Evolutionary conservation across 2,888 invertebrate species (phyloP).

Genomic region (Lasioglossum calceatum): DNA sequence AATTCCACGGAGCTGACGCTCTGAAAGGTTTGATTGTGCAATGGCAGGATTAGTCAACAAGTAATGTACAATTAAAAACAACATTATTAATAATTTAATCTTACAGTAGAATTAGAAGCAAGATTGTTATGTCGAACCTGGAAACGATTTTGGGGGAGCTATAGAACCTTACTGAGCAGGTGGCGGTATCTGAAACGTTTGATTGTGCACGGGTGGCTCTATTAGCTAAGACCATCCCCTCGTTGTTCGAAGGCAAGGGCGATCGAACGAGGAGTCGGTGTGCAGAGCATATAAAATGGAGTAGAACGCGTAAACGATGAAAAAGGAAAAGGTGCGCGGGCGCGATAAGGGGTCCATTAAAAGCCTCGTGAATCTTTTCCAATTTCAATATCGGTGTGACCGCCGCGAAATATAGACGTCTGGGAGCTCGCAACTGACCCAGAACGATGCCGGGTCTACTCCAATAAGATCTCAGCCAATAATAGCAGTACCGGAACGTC

Average conservation of each 20-base stretch:
- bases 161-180: not conserved
- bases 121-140: no score
- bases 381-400: constrained; percentile 59
- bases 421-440: constrained; percentile 50
- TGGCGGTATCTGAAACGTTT: not conserved
- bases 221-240: not conserved
- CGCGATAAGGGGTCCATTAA: constrained; percentile 41
- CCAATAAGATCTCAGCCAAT: constrained; percentile 70
- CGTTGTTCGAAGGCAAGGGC: not conserved
- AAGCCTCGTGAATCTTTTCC: constrained; percentile 57
- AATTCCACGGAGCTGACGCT: no score
- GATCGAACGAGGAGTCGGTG: not conserved
- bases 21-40: not conserved
- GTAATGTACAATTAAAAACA: not conserved
- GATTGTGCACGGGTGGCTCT: not conserved
- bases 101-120: not conserved
- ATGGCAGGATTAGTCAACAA: not conserved
- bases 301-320: constrained; percentile 11
- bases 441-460: constrained; percentile 61
- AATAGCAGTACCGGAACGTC: constrained; percentile 66
- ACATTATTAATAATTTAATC: not conserved
- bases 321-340: constrained; percentile 8
- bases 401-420: constrained; percentile 51
- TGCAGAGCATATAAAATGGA: not conserved
- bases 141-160: not conserved